Percentiles rank a stretch among this genome's conserved stretches.
phyloP scores from a whole-genome alignment of 1,140 invertebrate genomes.

The Halotydeus destructor region DNA sequence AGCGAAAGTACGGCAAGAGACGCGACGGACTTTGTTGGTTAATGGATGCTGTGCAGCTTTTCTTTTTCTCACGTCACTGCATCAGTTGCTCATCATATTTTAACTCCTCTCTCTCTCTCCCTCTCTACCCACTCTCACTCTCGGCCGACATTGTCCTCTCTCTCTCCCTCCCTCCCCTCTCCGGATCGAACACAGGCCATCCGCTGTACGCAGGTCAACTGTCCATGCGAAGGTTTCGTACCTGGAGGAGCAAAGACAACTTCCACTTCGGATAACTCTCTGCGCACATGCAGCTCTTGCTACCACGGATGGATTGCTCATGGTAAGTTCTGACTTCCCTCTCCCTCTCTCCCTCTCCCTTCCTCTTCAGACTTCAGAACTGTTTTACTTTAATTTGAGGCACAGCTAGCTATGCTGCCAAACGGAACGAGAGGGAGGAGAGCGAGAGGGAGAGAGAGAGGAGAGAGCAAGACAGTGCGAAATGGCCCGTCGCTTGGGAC shows the following conservation, averaged over 20 bases:
- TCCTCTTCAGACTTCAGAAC: not conserved
- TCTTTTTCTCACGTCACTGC: no score
- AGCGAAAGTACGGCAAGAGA: no score
- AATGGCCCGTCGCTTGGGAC: no score
- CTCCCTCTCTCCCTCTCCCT: not conserved
- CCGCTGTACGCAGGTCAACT: slow-evolving; percentile 43
- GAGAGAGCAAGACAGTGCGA: no score
- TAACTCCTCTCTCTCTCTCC: not conserved
- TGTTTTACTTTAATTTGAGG: not conserved
- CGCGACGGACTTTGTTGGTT: no score
- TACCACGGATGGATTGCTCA: slow-evolving; percentile 55
- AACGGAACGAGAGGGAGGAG: not conserved
- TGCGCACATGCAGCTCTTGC: slow-evolving; percentile 46
- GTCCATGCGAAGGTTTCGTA: slow-evolving; percentile 48
- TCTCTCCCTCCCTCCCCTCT: no score
- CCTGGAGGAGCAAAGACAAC: slow-evolving; percentile 42
- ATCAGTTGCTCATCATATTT: not conserved
- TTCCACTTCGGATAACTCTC: no score
- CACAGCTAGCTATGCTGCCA: no score
- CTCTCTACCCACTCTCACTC: slow-evolving; percentile 1
- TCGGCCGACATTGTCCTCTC: not conserved
- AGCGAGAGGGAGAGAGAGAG: not conserved
- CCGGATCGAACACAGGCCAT: no score
- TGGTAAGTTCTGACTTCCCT: slow-evolving; percentile 32
- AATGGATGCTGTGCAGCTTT: no score